A percentile compares a stretch with the other conserved stretches of the same genome.
Evolutionary conservation across 2,113 vertebrate genomes (phyloP).

Genomic region (Alligator mississippiensis): DNA sequence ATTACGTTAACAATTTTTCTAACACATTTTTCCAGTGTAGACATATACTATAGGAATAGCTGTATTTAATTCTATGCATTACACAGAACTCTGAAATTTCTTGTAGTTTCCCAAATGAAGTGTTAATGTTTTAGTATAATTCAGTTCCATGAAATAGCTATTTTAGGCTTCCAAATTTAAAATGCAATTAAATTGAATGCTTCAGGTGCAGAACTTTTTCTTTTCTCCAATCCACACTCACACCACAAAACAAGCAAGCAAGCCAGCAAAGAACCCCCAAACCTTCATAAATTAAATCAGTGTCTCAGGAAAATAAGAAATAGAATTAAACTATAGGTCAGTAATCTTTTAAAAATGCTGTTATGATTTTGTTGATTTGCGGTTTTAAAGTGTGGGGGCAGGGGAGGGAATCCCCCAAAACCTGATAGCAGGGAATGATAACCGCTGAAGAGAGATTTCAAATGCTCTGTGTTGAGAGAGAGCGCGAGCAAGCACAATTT

Average conservation of each 20-base stretch:
- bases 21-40: not conserved
- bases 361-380: not conserved
- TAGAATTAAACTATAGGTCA: not conserved
- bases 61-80: not conserved
- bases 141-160: not conserved
- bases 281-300: not conserved
- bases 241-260: not conserved
- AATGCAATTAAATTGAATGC: not conserved
- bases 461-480: not conserved
- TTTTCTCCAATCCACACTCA: not conserved
- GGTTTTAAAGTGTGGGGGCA: not conserved
- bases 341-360: rapidly evolving
- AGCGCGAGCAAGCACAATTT: not conserved
- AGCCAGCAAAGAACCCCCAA: not conserved
- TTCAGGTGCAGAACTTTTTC: not conserved
- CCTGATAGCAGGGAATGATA: not conserved
- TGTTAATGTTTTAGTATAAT: not conserved
- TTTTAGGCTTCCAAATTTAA: not conserved
- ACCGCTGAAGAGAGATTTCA: not conserved
- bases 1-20: not conserved
- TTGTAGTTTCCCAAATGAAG: too few species aligned
- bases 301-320: not conserved
- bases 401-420: not conserved
- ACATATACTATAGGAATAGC: not conserved
- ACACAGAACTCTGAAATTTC: not conserved